A percentile compares a stretch with the other conserved stretches of the same genome.
phyloP scores from a whole-genome alignment of 35 echinoderm and acorn worm species.

The Ptychodera flava region DNA sequence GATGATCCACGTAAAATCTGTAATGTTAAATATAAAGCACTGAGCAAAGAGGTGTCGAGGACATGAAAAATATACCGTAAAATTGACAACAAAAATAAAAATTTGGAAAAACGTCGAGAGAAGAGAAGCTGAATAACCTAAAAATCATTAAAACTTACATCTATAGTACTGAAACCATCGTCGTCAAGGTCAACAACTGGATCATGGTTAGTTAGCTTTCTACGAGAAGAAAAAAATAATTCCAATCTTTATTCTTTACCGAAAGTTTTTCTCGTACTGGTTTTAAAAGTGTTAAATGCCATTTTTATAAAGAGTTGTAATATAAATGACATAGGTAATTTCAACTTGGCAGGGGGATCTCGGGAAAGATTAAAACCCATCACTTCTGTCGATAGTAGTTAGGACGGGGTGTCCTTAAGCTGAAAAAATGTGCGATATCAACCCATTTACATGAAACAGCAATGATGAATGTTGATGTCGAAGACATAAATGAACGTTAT shows the following conservation, averaged over 20 bases:
- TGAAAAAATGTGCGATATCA: too few relatives aligned
- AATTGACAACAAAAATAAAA: background rate
- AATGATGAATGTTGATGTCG: too few relatives aligned
- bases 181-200: background rate
- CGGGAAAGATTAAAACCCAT: too few relatives aligned
- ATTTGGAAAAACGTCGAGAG: background rate
- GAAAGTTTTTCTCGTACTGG: too few relatives aligned
- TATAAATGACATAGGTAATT: background rate
- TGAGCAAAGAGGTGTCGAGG: background rate
- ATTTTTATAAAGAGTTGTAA: too few relatives aligned
- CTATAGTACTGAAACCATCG: background rate
- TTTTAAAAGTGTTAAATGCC: too few relatives aligned
- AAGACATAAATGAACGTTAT: too few relatives aligned
- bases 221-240: background rate
- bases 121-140: background rate
- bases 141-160: background rate
- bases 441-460: too few relatives aligned
- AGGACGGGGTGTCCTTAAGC: too few relatives aligned
- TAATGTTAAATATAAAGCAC: background rate
- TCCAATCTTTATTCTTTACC: background rate
- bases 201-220: background rate
- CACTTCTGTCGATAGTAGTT: too few relatives aligned
- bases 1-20: slow-evolving; percentile 60
- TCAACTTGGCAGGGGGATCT: background rate
- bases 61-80: background rate